Conservation (phyloP, 2,113 vertebrate genomes). For the Rhadina sibilatrix region DNA sequence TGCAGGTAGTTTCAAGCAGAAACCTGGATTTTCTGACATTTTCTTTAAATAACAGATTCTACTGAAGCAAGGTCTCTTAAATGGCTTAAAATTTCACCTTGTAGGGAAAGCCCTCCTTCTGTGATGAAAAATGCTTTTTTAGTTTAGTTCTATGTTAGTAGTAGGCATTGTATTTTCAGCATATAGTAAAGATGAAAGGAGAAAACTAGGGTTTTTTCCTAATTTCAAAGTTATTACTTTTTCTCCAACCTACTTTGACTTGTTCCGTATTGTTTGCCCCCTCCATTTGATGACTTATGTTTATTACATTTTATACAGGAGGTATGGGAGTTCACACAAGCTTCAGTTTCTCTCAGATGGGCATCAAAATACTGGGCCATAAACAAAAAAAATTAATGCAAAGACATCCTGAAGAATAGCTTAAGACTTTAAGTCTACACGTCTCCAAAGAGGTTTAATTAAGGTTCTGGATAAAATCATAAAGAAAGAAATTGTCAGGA, state of each 20-base stretch:
- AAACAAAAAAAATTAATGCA: neutral
- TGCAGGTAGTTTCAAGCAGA: neutral
- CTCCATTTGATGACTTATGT: neutral
- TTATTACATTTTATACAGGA: neutral
- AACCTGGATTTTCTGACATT: neutral
- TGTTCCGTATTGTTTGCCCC: neutral
- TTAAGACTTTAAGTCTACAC: neutral
- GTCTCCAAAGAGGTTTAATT: neutral
- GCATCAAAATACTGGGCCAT: neutral
- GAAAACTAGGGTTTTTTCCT: rapidly evolving
- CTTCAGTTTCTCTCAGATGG: neutral
- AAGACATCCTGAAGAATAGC: neutral
- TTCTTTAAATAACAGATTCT: neutral
- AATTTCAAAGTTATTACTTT: neutral
- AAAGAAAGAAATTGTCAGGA: neutral
- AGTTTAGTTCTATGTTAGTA: neutral
- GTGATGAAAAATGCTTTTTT: neutral
- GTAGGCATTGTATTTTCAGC: neutral
- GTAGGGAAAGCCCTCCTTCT: neutral
- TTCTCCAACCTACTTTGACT: neutral
- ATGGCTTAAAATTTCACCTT: neutral
- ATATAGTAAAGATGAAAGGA: neutral
- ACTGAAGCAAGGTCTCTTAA: neutral
- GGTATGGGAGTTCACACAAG: neutral
- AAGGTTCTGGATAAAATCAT: neutral